These are phyloP conservation scores for Mormyrus iriodes DNA, from an alignment of 2,113 vertebrate species.

Conservation along the genomic window DNA sequence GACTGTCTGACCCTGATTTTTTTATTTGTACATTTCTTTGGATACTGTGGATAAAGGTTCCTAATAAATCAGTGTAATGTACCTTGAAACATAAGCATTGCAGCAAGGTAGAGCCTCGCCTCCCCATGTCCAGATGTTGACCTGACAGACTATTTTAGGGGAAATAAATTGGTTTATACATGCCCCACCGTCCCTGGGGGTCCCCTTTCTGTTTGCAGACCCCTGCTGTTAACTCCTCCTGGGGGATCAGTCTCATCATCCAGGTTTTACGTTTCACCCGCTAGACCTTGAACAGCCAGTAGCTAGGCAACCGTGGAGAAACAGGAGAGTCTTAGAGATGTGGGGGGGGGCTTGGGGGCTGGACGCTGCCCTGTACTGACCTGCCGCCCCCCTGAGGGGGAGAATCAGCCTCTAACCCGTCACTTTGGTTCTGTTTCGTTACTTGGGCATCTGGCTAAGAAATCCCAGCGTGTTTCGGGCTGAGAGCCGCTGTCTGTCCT, in stretches of 20 bases:
- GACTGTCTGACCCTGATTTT: background rate
- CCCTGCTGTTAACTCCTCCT: background rate
- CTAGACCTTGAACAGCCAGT: constrained; percentile 1
- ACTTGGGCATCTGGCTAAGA: background rate
- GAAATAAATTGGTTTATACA: background rate
- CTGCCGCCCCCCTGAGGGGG: background rate
- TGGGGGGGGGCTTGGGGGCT: background rate
- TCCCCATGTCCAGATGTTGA: background rate
- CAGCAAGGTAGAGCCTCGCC: background rate
- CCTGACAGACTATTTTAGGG: background rate
- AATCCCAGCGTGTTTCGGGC: background rate
- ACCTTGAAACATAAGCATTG: background rate
- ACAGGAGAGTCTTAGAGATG: background rate
- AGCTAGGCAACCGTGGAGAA: background rate
- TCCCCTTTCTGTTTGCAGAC: background rate
- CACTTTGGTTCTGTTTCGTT: background rate
- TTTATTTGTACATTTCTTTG: too few species aligned
- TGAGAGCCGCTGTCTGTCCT: background rate
- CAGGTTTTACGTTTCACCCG: background rate
- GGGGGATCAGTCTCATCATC: background rate
- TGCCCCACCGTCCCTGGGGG: background rate
- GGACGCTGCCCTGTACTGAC: background rate
- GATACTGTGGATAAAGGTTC: too few species aligned
- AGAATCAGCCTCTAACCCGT: background rate
- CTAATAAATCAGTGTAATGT: background rate